Conservation (phyloP, 1,140 invertebrate species). For the Drosophila miranda region DNA sequence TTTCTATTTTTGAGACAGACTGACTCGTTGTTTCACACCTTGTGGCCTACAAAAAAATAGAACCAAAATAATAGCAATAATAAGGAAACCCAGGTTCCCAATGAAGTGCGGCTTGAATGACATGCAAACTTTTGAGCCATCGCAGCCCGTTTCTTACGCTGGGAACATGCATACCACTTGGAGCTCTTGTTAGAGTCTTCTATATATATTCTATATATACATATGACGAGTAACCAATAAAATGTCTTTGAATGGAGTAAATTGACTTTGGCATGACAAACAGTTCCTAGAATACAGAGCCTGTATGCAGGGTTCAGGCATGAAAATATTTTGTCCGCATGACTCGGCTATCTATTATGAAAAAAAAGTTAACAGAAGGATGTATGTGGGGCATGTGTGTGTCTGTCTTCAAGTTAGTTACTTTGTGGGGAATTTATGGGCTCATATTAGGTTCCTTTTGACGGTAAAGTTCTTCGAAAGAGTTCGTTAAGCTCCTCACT, state of each 20-base stretch:
- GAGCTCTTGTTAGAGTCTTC: slow-evolving; percentile 10
- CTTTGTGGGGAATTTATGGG: slow-evolving; percentile 57
- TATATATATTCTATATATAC: background rate
- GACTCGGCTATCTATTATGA: slow-evolving; percentile 46
- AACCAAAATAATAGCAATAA: slow-evolving; percentile 14
- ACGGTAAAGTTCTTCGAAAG: no score
- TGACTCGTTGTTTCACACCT: slow-evolving; percentile 71
- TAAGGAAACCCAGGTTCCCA: slow-evolving; percentile 27
- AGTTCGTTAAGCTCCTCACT: slow-evolving; percentile 3
- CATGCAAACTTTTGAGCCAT: slow-evolving; percentile 71
- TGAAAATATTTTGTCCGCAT: slow-evolving; percentile 56
- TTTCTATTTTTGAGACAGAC: slow-evolving; percentile 27
- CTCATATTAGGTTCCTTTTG: slow-evolving; percentile 18
- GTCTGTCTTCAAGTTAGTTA: slow-evolving; percentile 34
- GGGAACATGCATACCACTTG: slow-evolving; percentile 25
- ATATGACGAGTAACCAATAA: slow-evolving; percentile 69
- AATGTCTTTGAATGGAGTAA: slow-evolving; percentile 74
- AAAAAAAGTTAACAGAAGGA: slow-evolving; percentile 13
- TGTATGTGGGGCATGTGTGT: background rate
- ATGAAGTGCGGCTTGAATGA: slow-evolving; percentile 73
- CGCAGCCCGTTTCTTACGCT: slow-evolving; percentile 22
- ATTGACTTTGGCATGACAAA: slow-evolving; percentile 78
- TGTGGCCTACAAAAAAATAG: slow-evolving; percentile 24
- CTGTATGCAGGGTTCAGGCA: slow-evolving; percentile 9
- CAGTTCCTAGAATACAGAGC: slow-evolving; percentile 52